Evolutionary conservation across 2,113 vertebrate species (phyloP), one percentile per base, ranked within the genome.

Genomic region (Donacobius atricapilla): DNA sequence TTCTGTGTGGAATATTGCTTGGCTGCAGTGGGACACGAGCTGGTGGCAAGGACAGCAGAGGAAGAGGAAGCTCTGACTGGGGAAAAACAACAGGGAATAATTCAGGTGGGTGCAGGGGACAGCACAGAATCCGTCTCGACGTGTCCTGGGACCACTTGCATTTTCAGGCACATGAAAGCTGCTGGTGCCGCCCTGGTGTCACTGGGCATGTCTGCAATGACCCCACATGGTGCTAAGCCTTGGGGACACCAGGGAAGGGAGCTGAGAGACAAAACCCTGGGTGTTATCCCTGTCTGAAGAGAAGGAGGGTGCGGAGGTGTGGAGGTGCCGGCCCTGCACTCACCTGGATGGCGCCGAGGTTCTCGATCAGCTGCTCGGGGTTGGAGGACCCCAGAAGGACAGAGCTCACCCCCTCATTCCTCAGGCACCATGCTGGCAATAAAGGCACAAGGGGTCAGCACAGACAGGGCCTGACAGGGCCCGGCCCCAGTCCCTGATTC

Each of bases 271-370:
- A 40, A 40, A 70, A 33, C 1, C 6, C 15, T 0, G 1, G 12
- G 8, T 7, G 21, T 6, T 9, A 11, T 8, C 58, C 15, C 16
- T 13, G 4, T 0, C 0, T 0, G 2, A 9, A 9, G 53, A 54
- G 71, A 1, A 53, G 9, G 14, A 53, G 11, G 51, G 22, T 4
- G 9, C 35, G 21, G 16, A 17, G 45, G 12, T 2, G 1, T 18
- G 69, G 11, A 15, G 50, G 9, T n/a, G 58, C 37, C 15, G 9
- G 5, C 31, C 17, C 22, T 64, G 45, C 82, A 88, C 98, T 98
- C 93, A 98, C 99, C 99, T 99, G 99, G 92, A 99, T 99, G 98
- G 99, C 99, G 83, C 99, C 99, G 0, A 99, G 99, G 98, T 99
- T 99, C 97, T 99, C 99, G 5, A 99, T 99, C 78, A 99, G 98